Evolutionary conservation across 2,113 vertebrate genomes (phyloP), one percentile per base, ranked within the genome.

Genomic region (Ceyx melanurus): DNA sequence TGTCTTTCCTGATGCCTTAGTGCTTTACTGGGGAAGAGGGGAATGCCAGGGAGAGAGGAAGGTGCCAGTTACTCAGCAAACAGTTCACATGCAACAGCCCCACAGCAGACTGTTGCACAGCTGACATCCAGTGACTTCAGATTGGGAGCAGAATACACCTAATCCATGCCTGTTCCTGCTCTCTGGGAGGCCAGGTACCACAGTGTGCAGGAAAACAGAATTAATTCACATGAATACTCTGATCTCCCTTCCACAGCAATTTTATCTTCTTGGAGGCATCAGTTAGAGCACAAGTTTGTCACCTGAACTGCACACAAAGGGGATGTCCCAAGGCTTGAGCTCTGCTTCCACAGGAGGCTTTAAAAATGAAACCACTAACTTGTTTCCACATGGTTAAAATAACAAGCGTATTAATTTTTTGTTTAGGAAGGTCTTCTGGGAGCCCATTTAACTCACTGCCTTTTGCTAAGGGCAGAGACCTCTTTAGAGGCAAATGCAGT

Each of bases 201-300:
- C 1, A 0, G 89, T 48, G 51, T 43, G 85, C 62, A 79, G 88
- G 58, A 92, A 96, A 96, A 96, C 78, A 96, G 93, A 95, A 94
- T 94, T 96, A 83, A 76, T 88, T 84, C 92, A 91, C 92, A 95
- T 93, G 86, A 92, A 72, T 95, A 91, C 92, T 82, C 84, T 93
- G 93, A 95, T 96, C 91, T 92, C 91, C 62, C n/a, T 82, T 92
- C 46, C 10, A 8, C 86, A 43, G 67, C 61, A 58, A 72, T 77
- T 68, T 46, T 48, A 76, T 46, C 18, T 40, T 68, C 17, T 35
- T 77, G 75, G 40, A 82, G 66, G 48, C 57, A 84, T 67, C 82
- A n/a, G 29, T 71, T 84, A 72, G 91, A 84, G 71, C 50, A 89
- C 53, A 70, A 33, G 42, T 58, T 89, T 43, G 68, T 67, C 80